Base-by-base conservation (phyloP, 2,888 invertebrate species). In the Hirtodrosophila duncani region DNA sequence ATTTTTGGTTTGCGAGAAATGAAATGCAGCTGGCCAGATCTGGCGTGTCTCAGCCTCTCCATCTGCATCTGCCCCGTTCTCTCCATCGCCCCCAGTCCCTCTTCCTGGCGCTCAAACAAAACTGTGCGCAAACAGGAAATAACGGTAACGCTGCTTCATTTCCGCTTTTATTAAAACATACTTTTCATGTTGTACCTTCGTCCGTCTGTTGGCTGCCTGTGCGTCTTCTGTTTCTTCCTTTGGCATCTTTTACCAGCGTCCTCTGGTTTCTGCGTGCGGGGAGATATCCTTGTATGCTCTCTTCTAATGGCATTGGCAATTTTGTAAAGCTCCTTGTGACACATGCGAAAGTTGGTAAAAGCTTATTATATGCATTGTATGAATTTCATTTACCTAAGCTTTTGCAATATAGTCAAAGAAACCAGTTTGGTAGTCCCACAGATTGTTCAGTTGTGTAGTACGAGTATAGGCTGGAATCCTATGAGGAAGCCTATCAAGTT, bases 81-180 rank as follows among this genome's bases (percentile, higher is more conserved):
- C 18, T 7, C 13, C 9, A n/a, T 4, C 8, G 3, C 3, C 16
- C 11, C 7, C 7, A 13, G 29, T 9, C 10, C 7, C 42, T 52
- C 39, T 26, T 34, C 3, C 24, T 30, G 48, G 36, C 37, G 27
- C 59, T 59, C 74, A 65, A 67, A 66, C 69, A 74, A 63, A 75
- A 75, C 71, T 75, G 63, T 51, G 60, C 62, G 56, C 69, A 69
- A 79, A 71, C 79, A 75, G 79, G 75, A 77, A 79, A 79, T 77
- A 71, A 79, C 75, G 79, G 75, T 79, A 77, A 71, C 75, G 79
- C 75, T 75, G 75, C 67, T 79, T 75, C 79, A 79, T 77, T 79
- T 77, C 75, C 75, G 79, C 72, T 79, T 75, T 77, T 79, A 79
- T 77, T 79, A 77, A 77, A 77, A 79, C 75, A 77, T 75, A 77